These are phyloP conservation scores for Lucinisca nassula DNA, from an alignment of 2,888 invertebrate genomes.

Conservation along the genomic window DNA sequence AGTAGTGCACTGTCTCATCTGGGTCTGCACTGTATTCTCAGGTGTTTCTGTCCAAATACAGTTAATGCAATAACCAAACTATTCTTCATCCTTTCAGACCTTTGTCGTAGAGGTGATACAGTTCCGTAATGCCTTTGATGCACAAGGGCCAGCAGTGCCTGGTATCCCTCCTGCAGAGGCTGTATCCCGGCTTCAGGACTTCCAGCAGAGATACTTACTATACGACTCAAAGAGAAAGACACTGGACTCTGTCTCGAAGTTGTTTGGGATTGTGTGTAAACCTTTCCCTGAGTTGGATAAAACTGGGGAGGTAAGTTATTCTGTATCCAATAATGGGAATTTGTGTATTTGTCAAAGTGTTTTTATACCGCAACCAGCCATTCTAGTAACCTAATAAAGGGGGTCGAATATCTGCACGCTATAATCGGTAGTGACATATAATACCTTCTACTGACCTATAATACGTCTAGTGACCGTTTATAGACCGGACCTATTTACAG, in stretches of 20 bases:
- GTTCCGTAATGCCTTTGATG: constrained; percentile 88
- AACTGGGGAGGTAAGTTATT: constrained; percentile 87
- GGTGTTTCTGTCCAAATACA: constrained; percentile 14
- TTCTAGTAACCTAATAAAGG: too few relatives aligned
- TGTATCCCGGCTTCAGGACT: constrained; percentile 86
- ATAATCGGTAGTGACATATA: too few relatives aligned
- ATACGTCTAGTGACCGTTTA: too few relatives aligned
- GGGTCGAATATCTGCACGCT: too few relatives aligned
- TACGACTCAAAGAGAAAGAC: constrained; percentile 87
- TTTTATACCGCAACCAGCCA: too few relatives aligned
- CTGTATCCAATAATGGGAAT: too few relatives aligned
- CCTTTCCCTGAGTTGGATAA: constrained; percentile 88
- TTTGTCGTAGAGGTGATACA: constrained; percentile 88
- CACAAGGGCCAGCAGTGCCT: constrained; percentile 87
- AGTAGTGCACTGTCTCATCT: background rate
- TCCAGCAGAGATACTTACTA: constrained; percentile 85
- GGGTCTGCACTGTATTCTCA: too few relatives aligned
- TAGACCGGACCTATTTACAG: too few relatives aligned
- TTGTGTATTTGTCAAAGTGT: too few relatives aligned
- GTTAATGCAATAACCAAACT: too few relatives aligned
- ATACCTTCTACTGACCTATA: too few relatives aligned
- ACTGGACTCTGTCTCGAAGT: constrained; percentile 87
- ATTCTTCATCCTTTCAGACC: constrained; percentile 82
- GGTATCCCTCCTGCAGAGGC: constrained; percentile 87
- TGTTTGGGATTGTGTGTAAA: constrained; percentile 87